These are phyloP conservation scores for Dryocosmus kuriphilus DNA, from an alignment of 2,888 invertebrate genomes.

Conservation along the genomic window DNA sequence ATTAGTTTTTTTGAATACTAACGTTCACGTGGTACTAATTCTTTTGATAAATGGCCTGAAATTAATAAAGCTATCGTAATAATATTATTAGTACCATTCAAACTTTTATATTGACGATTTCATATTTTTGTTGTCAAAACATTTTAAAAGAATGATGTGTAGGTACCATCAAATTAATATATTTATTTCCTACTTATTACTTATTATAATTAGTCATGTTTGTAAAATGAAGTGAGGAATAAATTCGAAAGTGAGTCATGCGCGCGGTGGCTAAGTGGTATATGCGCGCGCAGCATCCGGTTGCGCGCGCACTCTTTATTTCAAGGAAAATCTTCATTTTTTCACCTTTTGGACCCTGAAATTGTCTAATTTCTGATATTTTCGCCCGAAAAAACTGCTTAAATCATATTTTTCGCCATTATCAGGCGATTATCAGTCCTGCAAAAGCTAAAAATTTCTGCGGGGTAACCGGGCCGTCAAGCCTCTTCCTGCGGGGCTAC, in stretches of 20 bases:
- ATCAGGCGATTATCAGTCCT: not conserved
- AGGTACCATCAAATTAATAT: too few relatives aligned
- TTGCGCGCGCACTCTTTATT: not conserved
- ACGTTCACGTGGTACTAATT: too few relatives aligned
- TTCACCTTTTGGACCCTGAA: not conserved
- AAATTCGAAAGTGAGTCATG: not conserved
- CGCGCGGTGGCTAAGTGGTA: not conserved
- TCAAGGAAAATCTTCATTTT: not conserved
- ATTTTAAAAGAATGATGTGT: too few relatives aligned
- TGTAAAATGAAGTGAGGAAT: not conserved
- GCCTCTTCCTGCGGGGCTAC: not conserved
- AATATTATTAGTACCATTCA: too few relatives aligned
- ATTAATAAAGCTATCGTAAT: too few relatives aligned
- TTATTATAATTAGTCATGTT: too few relatives aligned
- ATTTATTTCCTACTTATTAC: too few relatives aligned
- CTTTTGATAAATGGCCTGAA: too few relatives aligned
- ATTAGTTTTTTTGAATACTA: too few relatives aligned
- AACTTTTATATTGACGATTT: too few relatives aligned
- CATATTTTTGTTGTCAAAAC: too few relatives aligned
- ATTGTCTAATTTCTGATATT: not conserved
- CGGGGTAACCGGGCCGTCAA: not conserved
- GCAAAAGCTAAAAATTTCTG: not conserved
- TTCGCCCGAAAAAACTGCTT: not conserved
- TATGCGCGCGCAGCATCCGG: constrained; percentile 29
- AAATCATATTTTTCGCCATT: not conserved